These are phyloP conservation scores for Pavo muticus DNA, from an alignment of 2,113 vertebrate species.

Conservation along the genomic window DNA sequence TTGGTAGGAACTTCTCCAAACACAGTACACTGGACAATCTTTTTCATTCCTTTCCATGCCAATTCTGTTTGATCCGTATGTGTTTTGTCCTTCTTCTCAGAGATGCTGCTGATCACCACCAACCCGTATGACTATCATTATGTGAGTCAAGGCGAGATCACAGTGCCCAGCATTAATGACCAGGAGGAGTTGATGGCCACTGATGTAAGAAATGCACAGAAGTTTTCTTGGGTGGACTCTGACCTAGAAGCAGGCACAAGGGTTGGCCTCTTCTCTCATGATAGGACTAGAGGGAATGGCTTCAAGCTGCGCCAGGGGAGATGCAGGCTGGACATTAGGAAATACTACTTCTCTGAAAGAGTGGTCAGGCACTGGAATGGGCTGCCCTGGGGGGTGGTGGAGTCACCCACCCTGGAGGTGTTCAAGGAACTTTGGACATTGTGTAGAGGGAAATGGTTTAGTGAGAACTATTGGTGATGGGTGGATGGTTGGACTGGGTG, in stretches of 20 bases:
- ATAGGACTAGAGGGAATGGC: no score
- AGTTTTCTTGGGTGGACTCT: background rate
- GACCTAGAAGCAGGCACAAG: background rate
- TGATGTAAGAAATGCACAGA: slow-evolving; percentile 81
- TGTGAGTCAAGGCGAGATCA: slow-evolving; percentile 90
- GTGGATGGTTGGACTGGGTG: no score
- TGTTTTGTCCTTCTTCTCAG: slow-evolving; percentile 61
- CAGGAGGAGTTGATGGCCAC: slow-evolving; percentile 90
- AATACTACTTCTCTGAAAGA: no score
- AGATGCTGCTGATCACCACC: slow-evolving; percentile 89
- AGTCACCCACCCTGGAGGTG: no score
- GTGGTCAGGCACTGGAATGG: no score
- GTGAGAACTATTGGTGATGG: no score
- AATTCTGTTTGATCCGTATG: background rate
- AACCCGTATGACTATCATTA: slow-evolving; percentile 88
- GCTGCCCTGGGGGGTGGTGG: no score
- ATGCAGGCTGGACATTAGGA: no score
- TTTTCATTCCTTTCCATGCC: background rate
- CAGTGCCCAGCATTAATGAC: slow-evolving; percentile 90
- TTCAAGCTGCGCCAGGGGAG: no score
- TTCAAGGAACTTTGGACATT: no score
- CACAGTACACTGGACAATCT: background rate
- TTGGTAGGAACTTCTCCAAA: slow-evolving; percentile 74
- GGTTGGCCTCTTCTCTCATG: no score
- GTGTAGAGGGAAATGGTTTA: no score